A percentile compares a stretch with the other conserved stretches of the same genome.
These are phyloP conservation scores for Ophioninae sp. DNA, from an alignment of 2,888 invertebrate species.

Conservation along the genomic window DNA sequence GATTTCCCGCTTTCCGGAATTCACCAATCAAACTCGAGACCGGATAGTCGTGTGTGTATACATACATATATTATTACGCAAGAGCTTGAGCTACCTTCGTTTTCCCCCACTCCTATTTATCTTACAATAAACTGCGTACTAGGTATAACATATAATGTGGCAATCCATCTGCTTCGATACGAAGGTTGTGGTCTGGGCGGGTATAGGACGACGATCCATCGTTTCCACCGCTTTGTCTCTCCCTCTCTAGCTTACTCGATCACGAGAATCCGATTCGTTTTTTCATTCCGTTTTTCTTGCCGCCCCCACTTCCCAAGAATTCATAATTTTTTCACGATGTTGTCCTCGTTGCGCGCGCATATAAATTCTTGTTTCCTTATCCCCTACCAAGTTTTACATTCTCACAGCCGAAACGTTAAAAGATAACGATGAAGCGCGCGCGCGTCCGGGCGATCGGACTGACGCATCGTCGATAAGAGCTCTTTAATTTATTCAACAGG, in stretches of 20 bases:
- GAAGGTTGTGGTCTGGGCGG: slow-evolving; percentile 26
- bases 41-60: slow-evolving; percentile 3
- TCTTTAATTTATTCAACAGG: slow-evolving; percentile 33
- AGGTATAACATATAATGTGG: slow-evolving; percentile 22
- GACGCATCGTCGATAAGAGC: slow-evolving; percentile 47
- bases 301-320: slow-evolving; percentile 2
- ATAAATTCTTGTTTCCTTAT: neutral
- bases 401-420: neutral
- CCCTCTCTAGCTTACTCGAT: slow-evolving; percentile 2
- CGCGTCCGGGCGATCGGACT: neutral
- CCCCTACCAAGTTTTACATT: neutral
- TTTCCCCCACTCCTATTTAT: neutral
- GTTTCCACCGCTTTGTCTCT: neutral
- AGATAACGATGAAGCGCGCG: slow-evolving; percentile 11
- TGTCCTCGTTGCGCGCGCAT: slow-evolving; percentile 42
- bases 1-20: slow-evolving; percentile 74
- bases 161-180: neutral
- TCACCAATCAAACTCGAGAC: slow-evolving; percentile 69
- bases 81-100: slow-evolving; percentile 35
- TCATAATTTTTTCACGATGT: slow-evolving; percentile 10
- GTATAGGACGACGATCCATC: slow-evolving; percentile 12
- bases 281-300: neutral
- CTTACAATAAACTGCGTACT: slow-evolving; percentile 32
- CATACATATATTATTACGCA: slow-evolving; percentile 54
- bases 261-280: neutral